Conservation (phyloP, 2,797 vertebrate species). For the Catharus ustulatus region DNA sequence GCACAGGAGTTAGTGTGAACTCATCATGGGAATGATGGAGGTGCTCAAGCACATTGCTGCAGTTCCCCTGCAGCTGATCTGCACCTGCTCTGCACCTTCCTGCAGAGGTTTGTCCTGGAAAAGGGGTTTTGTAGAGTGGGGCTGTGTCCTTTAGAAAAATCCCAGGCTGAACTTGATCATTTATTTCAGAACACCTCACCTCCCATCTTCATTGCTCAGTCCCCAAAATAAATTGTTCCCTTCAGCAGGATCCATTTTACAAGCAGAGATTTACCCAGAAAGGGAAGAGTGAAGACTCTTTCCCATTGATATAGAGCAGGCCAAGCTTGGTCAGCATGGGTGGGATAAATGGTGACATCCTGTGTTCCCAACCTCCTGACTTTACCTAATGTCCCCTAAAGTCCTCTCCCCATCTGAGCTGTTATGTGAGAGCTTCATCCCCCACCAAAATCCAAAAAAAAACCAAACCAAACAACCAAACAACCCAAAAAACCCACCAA, state of each 20-base stretch:
- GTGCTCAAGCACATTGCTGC: background rate
- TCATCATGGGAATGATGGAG: background rate
- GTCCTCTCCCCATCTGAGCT: too few relatives aligned
- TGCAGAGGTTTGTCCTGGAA: background rate
- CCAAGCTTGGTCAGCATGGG: background rate
- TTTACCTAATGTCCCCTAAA: background rate
- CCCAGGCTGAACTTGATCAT: background rate
- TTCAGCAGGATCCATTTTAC: background rate
- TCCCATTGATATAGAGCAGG: fast-evolving
- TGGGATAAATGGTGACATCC: background rate
- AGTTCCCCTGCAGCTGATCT: background rate
- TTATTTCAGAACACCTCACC: background rate
- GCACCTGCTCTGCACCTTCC: background rate
- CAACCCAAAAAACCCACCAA: background rate
- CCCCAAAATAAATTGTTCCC: background rate
- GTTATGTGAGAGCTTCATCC: background rate
- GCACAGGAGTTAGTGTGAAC: background rate
- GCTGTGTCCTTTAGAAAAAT: background rate
- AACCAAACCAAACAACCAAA: too few relatives aligned
- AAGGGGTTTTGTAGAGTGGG: background rate
- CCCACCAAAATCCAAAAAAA: background rate
- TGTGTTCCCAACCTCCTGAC: background rate
- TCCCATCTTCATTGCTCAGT: background rate
- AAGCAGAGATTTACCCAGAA: background rate
- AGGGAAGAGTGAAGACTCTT: background rate